Percentiles rank a stretch among this genome's conserved stretches.
Evolutionary conservation across 2,797 vertebrate species (phyloP).

Genomic region (Myotis daubentonii): DNA sequence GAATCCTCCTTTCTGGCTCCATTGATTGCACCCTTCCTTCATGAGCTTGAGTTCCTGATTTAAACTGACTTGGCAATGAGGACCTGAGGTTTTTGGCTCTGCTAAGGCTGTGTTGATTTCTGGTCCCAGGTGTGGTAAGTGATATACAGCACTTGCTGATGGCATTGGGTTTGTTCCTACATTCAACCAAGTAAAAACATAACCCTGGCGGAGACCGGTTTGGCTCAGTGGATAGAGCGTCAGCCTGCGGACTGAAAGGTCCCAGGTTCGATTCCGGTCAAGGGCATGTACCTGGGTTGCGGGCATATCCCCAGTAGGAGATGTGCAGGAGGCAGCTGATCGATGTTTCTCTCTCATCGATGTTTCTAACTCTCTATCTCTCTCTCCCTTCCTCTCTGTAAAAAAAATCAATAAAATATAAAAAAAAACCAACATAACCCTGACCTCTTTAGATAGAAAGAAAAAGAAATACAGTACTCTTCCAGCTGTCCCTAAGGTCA

Average conservation of each 20-base stretch:
- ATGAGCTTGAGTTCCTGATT: neutral
- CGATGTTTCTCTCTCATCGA: too few relatives aligned
- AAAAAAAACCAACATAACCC: slow-evolving; percentile 35
- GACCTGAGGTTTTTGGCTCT: neutral
- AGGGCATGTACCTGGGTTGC: too few relatives aligned
- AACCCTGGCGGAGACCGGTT: too few relatives aligned
- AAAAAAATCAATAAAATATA: too few relatives aligned
- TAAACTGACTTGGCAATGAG: neutral
- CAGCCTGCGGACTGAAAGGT: too few relatives aligned
- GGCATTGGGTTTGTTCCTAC: slow-evolving; percentile 26
- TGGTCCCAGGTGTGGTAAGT: neutral
- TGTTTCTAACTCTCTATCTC: too few relatives aligned
- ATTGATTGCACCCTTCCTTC: neutral
- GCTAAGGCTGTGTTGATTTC: neutral
- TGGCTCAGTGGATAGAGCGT: too few relatives aligned
- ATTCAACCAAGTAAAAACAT: neutral
- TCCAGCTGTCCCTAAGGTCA: neutral
- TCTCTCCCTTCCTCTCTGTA: too few relatives aligned
- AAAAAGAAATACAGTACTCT: neutral
- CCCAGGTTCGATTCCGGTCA: too few relatives aligned
- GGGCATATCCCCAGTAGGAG: too few relatives aligned
- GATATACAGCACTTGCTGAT: neutral
- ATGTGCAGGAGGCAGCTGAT: too few relatives aligned
- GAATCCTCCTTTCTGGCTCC: neutral
- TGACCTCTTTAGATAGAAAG: slow-evolving; percentile 37